Base-by-base conservation (phyloP, 2,888 invertebrate genomes). In the Xestia c-nigrum region DNA sequence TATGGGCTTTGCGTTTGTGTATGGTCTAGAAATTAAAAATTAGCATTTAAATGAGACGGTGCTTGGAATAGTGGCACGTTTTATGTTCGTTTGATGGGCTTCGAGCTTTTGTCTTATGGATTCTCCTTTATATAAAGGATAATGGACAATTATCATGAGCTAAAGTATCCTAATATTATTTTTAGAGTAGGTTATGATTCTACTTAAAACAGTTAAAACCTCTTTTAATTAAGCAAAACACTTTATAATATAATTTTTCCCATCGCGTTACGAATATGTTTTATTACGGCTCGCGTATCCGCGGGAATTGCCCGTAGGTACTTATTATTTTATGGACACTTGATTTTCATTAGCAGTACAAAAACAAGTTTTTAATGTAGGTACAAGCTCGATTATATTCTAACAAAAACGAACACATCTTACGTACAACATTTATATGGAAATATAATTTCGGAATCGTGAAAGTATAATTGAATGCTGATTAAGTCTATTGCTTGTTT, bases 401-500 rank as follows among this genome's bases (percentile, higher is more conserved):
- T 68, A 63, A 66, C 66, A 80, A 83, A 86, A 85, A 75, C 69
- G 83, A 87, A 88, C 70, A 80, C 65, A 81, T 81, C 67, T 66
- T 43, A 74, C 52, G 75, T 80, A 74, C 81, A 87, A 80, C 83
- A 87, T 88, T 87, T 85, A 84, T 78, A 88, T 88, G 78, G 84
- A 88, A 89, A 88, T 84, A 86, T 84, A 76, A 87, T 85, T 83
- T 85, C 43, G 21, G 80, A 85, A 83, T 88, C 82, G 75, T 86
- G 88, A 83, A 88, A 80, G 65, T 76, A 65, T 89, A 87, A 88
- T 88, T 87, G 84, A 85, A 88, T 83, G 74, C 82, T 88, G 82
- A 86, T 88, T 85, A 89, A 83, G 72, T 87, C 74, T 85, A 87
- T 84, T 82, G 86, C 80, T 89, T 88, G 86, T 87, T 85, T 89